Conservation (phyloP, 2,113 vertebrate genomes). For the Cyphomyrus plagiostoma region DNA sequence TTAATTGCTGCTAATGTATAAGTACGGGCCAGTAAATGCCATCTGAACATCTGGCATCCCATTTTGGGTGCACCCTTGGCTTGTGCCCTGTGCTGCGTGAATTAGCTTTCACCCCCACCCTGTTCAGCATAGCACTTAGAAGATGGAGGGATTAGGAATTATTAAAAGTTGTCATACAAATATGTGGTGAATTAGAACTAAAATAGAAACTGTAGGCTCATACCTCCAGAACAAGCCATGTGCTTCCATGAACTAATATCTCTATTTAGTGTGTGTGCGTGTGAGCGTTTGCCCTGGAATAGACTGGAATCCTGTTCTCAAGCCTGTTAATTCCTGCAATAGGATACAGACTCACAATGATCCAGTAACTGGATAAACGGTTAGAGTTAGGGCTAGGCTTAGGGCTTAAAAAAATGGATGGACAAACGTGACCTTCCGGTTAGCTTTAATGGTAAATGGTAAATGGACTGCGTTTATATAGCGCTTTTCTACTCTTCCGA, state of each 20-base stretch:
- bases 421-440: neutral
- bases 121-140: neutral
- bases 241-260: neutral
- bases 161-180: neutral
- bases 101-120: neutral
- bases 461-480: no score
- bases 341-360: neutral
- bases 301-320: neutral
- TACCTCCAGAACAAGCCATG: neutral
- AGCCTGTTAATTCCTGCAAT: neutral
- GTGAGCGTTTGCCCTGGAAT: neutral
- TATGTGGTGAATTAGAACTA: neutral
- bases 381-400: neutral
- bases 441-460: neutral
- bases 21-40: neutral
- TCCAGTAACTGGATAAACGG: neutral
- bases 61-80: neutral
- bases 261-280: neutral
- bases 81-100: neutral
- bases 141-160: neutral
- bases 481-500: no score
- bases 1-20: neutral
- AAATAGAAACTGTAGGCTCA: neutral
- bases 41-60: neutral
- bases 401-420: neutral